These are phyloP conservation scores for Drosophila chauvacae DNA, from an alignment of 1,140 invertebrate genomes.

Conservation along the genomic window DNA sequence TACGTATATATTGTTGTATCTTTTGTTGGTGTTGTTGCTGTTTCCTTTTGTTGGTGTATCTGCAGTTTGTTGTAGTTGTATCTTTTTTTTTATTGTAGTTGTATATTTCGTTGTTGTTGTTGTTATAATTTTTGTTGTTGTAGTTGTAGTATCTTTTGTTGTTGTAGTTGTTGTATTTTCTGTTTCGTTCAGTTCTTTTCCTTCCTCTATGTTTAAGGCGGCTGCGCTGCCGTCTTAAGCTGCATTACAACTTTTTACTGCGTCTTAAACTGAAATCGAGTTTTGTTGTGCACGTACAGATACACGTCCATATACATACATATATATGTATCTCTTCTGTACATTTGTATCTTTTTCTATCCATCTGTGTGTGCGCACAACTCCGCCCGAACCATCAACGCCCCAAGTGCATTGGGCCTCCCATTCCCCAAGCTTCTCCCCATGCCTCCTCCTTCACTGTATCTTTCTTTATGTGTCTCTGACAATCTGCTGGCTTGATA, in stretches of 20 bases:
- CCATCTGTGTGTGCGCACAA: constrained; percentile 56
- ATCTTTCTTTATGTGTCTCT: constrained; percentile 62
- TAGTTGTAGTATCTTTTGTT: constrained; percentile 1
- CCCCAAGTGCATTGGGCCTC: constrained; percentile 65
- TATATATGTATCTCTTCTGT: constrained; percentile 20
- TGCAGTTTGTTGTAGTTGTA: not conserved
- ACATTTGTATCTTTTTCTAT: constrained; percentile 68
- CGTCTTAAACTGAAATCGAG: constrained; percentile 83
- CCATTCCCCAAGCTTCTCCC: constrained; percentile 15
- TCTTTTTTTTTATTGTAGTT: not conserved
- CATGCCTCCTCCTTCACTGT: not conserved
- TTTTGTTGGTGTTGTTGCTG: too few relatives aligned
- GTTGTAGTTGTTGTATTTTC: constrained; percentile 41
- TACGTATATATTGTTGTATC: too few relatives aligned
- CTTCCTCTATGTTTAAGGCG: constrained; percentile 80
- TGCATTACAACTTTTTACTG: constrained; percentile 83
- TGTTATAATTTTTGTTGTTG: constrained; percentile 46
- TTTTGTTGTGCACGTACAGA: constrained; percentile 67
- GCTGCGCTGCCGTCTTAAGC: constrained; percentile 79
- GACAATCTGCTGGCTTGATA: constrained; percentile 70
- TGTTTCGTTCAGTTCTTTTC: constrained; percentile 75
- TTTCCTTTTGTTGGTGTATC: too few relatives aligned
- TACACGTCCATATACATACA: constrained; percentile 11
- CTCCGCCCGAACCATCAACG: constrained; percentile 77
- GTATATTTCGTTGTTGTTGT: constrained; percentile 5